These are phyloP conservation scores for Diplosoma virens DNA, from an alignment of 23 tunicate genomes.

Conservation along the genomic window DNA sequence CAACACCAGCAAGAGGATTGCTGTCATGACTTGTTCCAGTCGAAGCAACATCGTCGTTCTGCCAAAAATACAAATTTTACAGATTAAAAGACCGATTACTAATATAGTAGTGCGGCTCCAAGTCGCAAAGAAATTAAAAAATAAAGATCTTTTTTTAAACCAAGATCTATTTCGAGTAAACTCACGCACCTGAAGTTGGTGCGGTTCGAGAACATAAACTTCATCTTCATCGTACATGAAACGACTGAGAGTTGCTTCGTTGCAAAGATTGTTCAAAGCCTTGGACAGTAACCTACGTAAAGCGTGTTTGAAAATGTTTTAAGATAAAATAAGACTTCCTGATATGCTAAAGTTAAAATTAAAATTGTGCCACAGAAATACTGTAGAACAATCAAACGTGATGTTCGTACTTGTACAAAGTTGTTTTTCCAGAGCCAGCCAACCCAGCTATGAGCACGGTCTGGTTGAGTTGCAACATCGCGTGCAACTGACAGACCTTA, in stretches of 20 bases:
- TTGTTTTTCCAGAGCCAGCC: slow-evolving; percentile 92
- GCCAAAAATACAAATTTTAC: too few relatives aligned
- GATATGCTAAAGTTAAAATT: background rate
- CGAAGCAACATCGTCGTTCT: too few relatives aligned
- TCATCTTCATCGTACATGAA: slow-evolving; percentile 1
- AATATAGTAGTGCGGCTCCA: too few relatives aligned
- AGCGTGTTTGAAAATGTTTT: background rate
- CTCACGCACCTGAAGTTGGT: background rate
- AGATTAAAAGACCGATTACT: too few relatives aligned
- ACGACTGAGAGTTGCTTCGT: slow-evolving; percentile 15
- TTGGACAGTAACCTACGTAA: slow-evolving; percentile 42
- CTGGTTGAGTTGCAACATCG: slow-evolving; percentile 40
- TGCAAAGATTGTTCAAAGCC: slow-evolving; percentile 40
- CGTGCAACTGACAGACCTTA: slow-evolving; percentile 55
- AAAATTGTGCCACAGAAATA: background rate
- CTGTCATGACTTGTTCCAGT: too few relatives aligned
- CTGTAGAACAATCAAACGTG: background rate
- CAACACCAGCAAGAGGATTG: too few relatives aligned
- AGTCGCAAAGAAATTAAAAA: background rate
- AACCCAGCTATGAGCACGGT: slow-evolving; percentile 72
- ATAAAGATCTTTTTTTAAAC: background rate
- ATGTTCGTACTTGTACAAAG: slow-evolving; percentile 60
- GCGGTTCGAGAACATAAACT: background rate
- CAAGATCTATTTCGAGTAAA: background rate
- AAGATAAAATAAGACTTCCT: background rate